A percentile compares a stretch with the other conserved stretches of the same genome.
Conservation (phyloP, 1,140 invertebrate genomes). For the Lysiphlebus fabarum region DNA sequence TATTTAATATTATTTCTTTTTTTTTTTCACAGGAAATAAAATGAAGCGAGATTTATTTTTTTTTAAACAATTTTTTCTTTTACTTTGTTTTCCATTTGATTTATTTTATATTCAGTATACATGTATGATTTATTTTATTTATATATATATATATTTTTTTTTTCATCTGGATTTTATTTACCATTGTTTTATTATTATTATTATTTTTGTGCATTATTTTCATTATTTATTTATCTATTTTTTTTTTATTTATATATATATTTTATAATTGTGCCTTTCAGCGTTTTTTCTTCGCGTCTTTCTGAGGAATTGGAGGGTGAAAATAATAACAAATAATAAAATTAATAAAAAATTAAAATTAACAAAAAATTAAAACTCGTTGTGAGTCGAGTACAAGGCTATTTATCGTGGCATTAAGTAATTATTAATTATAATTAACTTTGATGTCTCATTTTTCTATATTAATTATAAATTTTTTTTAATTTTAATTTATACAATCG, state of each 20-base stretch:
- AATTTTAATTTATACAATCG: conserved; percentile 6
- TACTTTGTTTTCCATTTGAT: too few relatives aligned
- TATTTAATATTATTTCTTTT: conserved; percentile 7
- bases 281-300: too few relatives aligned
- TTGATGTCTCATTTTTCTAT: conserved; percentile 17
- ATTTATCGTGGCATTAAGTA: conserved; percentile 17
- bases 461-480: not conserved
- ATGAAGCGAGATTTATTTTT: not conserved
- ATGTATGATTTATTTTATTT: too few relatives aligned
- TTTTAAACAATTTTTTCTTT: too few relatives aligned
- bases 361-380: conserved; percentile 2
- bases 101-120: too few relatives aligned
- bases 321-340: not conserved
- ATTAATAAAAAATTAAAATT: conserved; percentile 1
- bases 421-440: conserved; percentile 11
- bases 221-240: too few relatives aligned
- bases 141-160: too few relatives aligned
- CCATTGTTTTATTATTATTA: too few relatives aligned
- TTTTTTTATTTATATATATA: not conserved
- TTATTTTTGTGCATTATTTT: too few relatives aligned
- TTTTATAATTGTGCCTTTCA: not conserved
- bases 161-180: too few relatives aligned
- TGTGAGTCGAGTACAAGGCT: conserved; percentile 2
- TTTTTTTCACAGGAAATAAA: not conserved
- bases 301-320: too few relatives aligned